phyloP scores from a whole-genome alignment of 1,140 invertebrate species.

The Hycleus cichorii region DNA sequence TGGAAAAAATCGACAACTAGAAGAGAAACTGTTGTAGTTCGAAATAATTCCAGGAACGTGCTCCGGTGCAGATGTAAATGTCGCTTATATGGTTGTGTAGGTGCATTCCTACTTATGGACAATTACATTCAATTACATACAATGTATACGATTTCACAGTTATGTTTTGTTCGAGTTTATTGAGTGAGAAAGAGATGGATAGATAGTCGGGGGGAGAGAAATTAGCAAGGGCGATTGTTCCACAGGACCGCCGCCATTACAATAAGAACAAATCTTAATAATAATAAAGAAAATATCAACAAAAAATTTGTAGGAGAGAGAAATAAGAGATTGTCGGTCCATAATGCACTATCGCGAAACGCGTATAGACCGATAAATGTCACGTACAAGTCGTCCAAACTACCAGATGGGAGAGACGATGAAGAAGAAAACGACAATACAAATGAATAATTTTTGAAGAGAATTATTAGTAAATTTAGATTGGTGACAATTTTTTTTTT shows the following conservation, averaged over 20 bases:
- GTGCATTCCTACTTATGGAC: conserved; percentile 8
- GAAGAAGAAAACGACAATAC: conserved; percentile 1
- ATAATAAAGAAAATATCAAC: too few relatives aligned
- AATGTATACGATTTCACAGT: conserved; percentile 19
- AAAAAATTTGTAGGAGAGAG: too few relatives aligned
- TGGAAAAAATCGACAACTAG: too few relatives aligned
- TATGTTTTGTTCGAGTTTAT: conserved; percentile 3
- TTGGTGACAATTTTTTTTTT: not conserved
- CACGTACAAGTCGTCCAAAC: conserved; percentile 1
- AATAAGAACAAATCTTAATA: not conserved
- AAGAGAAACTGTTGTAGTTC: too few relatives aligned
- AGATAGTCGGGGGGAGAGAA: too few relatives aligned
- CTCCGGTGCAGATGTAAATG: conserved; percentile 5
- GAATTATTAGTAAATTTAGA: conserved; percentile 13
- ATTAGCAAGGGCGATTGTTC: conserved; percentile 4
- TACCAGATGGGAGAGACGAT: too few relatives aligned
- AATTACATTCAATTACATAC: conserved; percentile 15
- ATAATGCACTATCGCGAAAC: conserved; percentile 7
- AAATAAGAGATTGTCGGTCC: conserved; percentile 10
- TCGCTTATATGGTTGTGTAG: not conserved
- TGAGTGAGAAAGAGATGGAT: too few relatives aligned
- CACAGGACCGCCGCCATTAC: conserved; percentile 10
- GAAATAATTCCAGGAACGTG: conserved; percentile 12
- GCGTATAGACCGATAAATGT: conserved; percentile 10
- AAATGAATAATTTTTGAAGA: not conserved